A percentile compares a stretch with the other conserved stretches of the same genome.
These are phyloP conservation scores for Pseudomyrmex dendroicus DNA, from an alignment of 1,140 invertebrate genomes.

Conservation along the genomic window DNA sequence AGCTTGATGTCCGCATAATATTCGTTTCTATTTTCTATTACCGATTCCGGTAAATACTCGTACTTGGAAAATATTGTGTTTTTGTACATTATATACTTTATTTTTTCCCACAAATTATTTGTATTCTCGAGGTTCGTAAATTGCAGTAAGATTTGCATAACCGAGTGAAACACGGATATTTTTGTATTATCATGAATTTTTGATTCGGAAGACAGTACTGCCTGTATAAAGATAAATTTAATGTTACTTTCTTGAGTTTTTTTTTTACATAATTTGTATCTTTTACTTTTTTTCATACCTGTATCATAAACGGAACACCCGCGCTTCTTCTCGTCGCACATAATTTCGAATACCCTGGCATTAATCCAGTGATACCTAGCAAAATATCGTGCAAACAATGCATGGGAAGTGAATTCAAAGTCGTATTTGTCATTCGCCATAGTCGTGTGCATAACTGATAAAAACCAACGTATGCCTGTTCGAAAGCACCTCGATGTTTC, in stretches of 20 bases:
- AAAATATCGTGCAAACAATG: slow-evolving; percentile 91
- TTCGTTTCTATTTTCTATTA: slow-evolving; percentile 51
- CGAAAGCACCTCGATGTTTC: slow-evolving; percentile 97
- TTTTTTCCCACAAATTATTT: slow-evolving; percentile 57
- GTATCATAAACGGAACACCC: slow-evolving; percentile 95
- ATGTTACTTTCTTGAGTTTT: neutral
- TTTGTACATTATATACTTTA: slow-evolving; percentile 70
- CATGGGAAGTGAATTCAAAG: slow-evolving; percentile 88
- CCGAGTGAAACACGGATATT: slow-evolving; percentile 87
- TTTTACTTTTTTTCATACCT: slow-evolving; percentile 85
- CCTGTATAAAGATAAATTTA: slow-evolving; percentile 83
- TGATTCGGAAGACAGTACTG: slow-evolving; percentile 89
- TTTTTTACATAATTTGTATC: neutral
- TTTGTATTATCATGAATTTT: slow-evolving; percentile 79
- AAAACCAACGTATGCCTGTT: slow-evolving; percentile 97
- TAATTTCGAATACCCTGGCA: slow-evolving; percentile 85
- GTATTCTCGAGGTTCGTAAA: slow-evolving; percentile 74
- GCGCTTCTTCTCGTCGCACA: slow-evolving; percentile 95
- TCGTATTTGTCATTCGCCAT: slow-evolving; percentile 83
- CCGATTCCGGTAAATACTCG: slow-evolving; percentile 37
- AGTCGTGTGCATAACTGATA: slow-evolving; percentile 89
- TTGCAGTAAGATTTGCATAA: slow-evolving; percentile 85
- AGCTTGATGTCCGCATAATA: slow-evolving; percentile 24
- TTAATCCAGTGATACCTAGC: slow-evolving; percentile 85
- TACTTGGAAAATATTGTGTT: slow-evolving; percentile 73